Conservation (phyloP, 2,113 vertebrate genomes). For the Romanogobio albipinnatus region DNA sequence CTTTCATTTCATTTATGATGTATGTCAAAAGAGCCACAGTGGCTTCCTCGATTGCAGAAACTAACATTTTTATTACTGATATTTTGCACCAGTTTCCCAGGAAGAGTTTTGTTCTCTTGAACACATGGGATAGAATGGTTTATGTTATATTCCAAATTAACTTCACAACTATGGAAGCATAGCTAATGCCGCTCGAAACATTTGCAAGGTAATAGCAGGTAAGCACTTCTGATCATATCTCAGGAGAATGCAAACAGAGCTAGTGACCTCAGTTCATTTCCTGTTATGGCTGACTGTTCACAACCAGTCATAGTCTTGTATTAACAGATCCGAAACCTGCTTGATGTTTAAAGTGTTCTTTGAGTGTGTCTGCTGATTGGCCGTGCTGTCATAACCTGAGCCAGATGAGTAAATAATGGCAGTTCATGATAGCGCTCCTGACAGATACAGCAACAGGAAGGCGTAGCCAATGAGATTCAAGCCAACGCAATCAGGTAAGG, state of each 20-base stretch:
- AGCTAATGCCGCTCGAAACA: neutral
- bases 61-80: too few relatives aligned
- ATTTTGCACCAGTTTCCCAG: too few relatives aligned
- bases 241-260: neutral
- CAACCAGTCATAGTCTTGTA: neutral
- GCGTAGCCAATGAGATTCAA: neutral
- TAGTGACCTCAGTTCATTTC: neutral
- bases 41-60: too few relatives aligned
- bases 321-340: slow-evolving; percentile 21
- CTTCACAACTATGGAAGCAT: too few relatives aligned
- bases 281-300: slow-evolving; percentile 20
- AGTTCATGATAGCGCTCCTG: neutral
- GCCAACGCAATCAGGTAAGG: slow-evolving; percentile 18
- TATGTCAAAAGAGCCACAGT: too few relatives aligned
- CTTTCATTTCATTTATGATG: too few relatives aligned
- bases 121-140: too few relatives aligned
- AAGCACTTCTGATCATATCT: neutral
- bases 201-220: neutral
- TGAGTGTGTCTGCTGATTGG: slow-evolving; percentile 5
- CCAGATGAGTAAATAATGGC: slow-evolving; percentile 22
- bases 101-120: too few relatives aligned
- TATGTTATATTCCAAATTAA: too few relatives aligned
- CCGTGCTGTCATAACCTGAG: slow-evolving; percentile 10
- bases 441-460: neutral
- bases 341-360: slow-evolving; percentile 15